Percentiles rank a stretch among this genome's conserved stretches.
Evolutionary conservation across 2,113 vertebrate genomes (phyloP).

Genomic region (Donacobius atricapilla): DNA sequence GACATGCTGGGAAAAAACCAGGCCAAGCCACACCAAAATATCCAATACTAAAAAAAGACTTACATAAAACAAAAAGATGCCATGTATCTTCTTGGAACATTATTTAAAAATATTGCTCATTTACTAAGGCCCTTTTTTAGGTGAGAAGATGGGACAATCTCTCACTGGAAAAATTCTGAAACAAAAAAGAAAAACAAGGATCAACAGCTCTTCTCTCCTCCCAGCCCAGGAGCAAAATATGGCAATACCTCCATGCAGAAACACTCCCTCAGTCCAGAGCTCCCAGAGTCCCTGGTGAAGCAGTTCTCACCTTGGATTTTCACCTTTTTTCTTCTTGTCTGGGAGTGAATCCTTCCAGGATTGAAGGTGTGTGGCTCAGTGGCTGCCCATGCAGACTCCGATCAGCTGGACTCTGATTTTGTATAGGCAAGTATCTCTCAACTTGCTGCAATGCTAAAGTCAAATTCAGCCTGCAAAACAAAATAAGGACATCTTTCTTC

Average conservation of each 20-base stretch:
- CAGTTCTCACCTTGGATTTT: neutral
- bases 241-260: too few species aligned
- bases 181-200: neutral
- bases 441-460: neutral
- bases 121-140: neutral
- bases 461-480: neutral
- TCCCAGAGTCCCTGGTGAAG: neutral
- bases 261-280: neutral
- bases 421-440: fast-evolving
- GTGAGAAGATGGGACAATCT: neutral
- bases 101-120: neutral
- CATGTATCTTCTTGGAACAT: neutral
- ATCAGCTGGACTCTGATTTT: neutral
- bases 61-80: neutral
- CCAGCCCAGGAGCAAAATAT: fast-evolving
- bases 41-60: neutral
- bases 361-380: neutral
- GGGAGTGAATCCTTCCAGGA: neutral
- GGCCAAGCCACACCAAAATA: neutral
- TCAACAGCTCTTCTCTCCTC: neutral
- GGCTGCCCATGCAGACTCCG: neutral
- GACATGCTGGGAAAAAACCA: neutral
- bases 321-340: neutral
- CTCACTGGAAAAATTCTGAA: neutral
- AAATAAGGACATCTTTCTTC: neutral